These are phyloP conservation scores for Calameuta filiformis DNA, from an alignment of 2,888 invertebrate genomes.

Conservation along the genomic window DNA sequence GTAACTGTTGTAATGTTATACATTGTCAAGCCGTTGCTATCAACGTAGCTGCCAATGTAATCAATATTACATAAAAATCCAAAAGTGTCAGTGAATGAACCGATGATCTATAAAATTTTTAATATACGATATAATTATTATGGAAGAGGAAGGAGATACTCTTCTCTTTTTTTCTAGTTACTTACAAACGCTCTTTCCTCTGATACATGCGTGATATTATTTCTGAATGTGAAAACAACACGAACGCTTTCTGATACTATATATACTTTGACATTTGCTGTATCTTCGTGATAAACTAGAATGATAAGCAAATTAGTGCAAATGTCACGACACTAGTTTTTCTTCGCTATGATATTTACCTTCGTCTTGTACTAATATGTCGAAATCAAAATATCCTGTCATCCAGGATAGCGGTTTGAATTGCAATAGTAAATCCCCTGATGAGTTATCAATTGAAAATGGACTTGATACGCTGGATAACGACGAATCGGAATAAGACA, in stretches of 20 bases:
- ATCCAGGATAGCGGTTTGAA: constrained; percentile 69
- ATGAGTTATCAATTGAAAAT: constrained; percentile 63
- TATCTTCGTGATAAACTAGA: constrained; percentile 64
- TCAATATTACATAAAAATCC: constrained; percentile 72
- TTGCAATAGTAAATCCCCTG: constrained; percentile 68
- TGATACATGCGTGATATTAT: constrained; percentile 66
- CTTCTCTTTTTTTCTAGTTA: constrained; percentile 30
- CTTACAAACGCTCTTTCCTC: constrained; percentile 67
- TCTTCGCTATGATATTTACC: constrained; percentile 51
- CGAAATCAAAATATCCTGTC: constrained; percentile 73
- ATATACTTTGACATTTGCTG: constrained; percentile 69
- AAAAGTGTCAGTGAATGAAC: constrained; percentile 68
- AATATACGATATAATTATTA: background rate
- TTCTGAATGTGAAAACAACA: constrained; percentile 71
- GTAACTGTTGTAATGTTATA: constrained; percentile 67
- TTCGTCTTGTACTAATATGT: constrained; percentile 69
- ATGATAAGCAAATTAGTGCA: constrained; percentile 24
- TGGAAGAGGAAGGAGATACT: background rate
- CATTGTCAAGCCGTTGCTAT: constrained; percentile 57
- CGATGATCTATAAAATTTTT: constrained; percentile 66
- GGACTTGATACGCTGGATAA: constrained; percentile 61
- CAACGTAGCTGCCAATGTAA: constrained; percentile 65
- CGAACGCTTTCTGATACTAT: constrained; percentile 71
- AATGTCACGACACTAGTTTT: background rate
- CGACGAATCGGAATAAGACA: constrained; percentile 59